Percentiles rank a stretch among this genome's conserved stretches.
Evolutionary conservation across 2,888 invertebrate genomes (phyloP).

Genomic region (Tineola bisselliella): DNA sequence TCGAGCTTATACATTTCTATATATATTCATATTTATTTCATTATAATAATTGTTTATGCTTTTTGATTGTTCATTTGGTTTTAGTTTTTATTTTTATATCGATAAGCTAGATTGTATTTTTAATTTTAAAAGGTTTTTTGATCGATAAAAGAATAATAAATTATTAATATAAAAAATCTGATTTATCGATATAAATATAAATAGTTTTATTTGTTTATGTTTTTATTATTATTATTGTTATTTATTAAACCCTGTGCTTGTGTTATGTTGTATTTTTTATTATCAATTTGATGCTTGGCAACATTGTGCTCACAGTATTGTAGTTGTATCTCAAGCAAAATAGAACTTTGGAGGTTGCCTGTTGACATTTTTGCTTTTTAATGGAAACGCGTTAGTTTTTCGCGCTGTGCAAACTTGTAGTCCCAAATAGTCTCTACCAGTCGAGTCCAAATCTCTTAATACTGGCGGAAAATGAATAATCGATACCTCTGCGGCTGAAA

Average conservation of each 20-base stretch:
- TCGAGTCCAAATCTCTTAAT: no score
- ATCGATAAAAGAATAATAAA: no score
- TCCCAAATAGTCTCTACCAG: no score
- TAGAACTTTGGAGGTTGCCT: not conserved
- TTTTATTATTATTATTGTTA: conserved; percentile 18
- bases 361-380: conserved; percentile 42
- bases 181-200: not conserved
- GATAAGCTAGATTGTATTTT: not conserved
- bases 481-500: no score
- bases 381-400: conserved; percentile 31
- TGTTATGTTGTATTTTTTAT: conserved; percentile 49
- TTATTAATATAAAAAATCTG: no score
- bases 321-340: conserved; percentile 36
- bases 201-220: not conserved
- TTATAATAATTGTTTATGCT: not conserved
- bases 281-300: conserved; percentile 69
- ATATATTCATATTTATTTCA: no score
- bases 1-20: no score
- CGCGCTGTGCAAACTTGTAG: no score
- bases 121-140: not conserved
- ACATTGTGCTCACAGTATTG: conserved; percentile 62
- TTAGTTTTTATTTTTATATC: not conserved
- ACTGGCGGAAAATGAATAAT: no score
- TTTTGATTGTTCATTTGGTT: not conserved
- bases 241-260: conserved; percentile 46